phyloP scores from a whole-genome alignment of 2,113 vertebrate genomes.

The Ptilonorhynchus violaceus region DNA sequence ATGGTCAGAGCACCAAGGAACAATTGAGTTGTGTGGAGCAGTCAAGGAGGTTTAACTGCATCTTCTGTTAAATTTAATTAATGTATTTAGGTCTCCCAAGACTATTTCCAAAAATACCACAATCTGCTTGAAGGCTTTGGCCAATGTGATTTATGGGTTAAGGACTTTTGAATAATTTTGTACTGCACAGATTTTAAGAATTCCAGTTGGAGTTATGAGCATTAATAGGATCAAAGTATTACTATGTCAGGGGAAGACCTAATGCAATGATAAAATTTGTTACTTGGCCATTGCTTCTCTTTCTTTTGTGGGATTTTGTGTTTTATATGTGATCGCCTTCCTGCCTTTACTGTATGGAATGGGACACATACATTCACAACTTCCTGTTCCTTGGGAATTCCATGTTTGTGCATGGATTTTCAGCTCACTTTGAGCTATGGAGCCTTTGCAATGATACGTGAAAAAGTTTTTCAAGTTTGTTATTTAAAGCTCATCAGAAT shows the following conservation, averaged over 20 bases:
- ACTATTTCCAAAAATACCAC: not conserved
- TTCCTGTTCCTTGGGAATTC: not conserved
- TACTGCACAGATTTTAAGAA: not conserved
- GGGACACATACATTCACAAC: not conserved
- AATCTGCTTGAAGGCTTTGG: conserved; percentile 4
- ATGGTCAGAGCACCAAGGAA: not conserved
- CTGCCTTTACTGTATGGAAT: not conserved
- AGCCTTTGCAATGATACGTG: not conserved
- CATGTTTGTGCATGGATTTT: not conserved
- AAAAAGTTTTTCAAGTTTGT: not conserved
- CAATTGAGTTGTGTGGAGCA: not conserved
- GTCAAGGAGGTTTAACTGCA: not conserved
- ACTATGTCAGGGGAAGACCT: not conserved
- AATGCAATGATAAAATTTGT: not conserved
- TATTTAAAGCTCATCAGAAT: not conserved
- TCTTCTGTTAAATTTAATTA: conserved; percentile 16
- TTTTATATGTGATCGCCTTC: not conserved
- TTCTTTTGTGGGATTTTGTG: not conserved
- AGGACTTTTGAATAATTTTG: not conserved
- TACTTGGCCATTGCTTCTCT: not conserved
- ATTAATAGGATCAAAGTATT: not conserved
- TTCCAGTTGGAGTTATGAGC: not conserved
- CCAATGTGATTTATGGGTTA: not conserved
- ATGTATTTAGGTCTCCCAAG: conserved; percentile 5
- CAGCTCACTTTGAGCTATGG: not conserved